A percentile compares a stretch with the other conserved stretches of the same genome.
Evolutionary conservation across 2,113 vertebrate genomes (phyloP).

Genomic region (Scatophagus argus): DNA sequence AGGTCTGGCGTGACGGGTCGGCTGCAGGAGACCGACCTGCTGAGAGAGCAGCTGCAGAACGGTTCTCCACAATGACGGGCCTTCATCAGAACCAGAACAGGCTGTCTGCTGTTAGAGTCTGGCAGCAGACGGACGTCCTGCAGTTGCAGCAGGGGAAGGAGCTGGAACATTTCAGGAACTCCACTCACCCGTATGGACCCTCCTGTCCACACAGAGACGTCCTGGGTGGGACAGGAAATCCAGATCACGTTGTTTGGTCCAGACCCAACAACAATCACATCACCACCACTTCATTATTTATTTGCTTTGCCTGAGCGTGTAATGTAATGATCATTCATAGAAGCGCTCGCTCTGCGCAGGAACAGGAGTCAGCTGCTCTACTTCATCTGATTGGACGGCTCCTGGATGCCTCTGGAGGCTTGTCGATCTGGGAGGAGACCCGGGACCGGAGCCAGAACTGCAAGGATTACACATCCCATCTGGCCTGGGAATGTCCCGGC

Average conservation of each 20-base stretch:
- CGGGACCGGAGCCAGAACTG: background rate
- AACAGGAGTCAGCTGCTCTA: background rate
- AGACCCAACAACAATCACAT: too few relatives aligned
- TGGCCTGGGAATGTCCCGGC: background rate
- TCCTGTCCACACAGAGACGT: too few relatives aligned
- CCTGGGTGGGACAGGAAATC: too few relatives aligned
- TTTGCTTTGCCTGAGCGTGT: too few relatives aligned
- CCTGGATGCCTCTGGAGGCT: background rate
- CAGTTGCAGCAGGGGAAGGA: background rate
- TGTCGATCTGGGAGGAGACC: background rate
- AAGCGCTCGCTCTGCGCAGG: too few relatives aligned
- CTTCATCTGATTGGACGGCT: background rate
- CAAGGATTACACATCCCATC: background rate
- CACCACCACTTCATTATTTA: too few relatives aligned
- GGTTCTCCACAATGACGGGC: background rate
- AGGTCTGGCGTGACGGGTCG: background rate
- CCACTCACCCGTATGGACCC: too few relatives aligned
- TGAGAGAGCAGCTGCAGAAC: slow-evolving; percentile 32
- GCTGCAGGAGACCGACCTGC: background rate
- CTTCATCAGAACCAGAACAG: background rate
- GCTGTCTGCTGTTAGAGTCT: background rate
- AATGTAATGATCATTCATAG: too few relatives aligned
- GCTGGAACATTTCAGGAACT: too few relatives aligned
- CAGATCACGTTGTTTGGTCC: too few relatives aligned
- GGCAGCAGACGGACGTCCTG: background rate